Base-by-base conservation (phyloP, 2,888 invertebrate species). In the Orthosia incerta region DNA sequence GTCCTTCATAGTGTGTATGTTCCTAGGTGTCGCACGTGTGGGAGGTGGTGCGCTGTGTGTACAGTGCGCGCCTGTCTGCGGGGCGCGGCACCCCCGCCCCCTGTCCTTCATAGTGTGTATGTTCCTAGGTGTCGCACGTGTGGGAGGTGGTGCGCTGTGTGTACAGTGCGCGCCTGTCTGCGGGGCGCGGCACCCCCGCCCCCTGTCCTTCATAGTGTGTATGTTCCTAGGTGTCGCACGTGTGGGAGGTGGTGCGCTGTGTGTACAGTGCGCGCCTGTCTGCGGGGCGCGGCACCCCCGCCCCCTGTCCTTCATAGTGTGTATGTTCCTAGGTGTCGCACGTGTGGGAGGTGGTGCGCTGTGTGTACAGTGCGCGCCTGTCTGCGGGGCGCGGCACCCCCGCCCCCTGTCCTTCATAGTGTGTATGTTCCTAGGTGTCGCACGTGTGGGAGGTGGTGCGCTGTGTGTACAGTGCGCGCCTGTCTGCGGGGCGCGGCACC, bases 381-480 rank as follows among this genome's bases (percentile, higher is more conserved):
- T 84, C 79, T 1, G 67, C 80, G 4, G 59, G 90, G 86, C 76
- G 90, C 86, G 75, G 90, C 69, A 83, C 88, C 50, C 90, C 92
- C 74, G 84, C 91, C 69, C 87, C 90, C 57, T 16, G 4, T 16
- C 4, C 48, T 16, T 50, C 18, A 18, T 50, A 50, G 50, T 16
- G 7, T 57, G 18, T 16, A 12, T 2, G 16, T 39, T 39, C 13
- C 26, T 83, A 93, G 94, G 93, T 93, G 86, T 90, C 90, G 18
- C 95, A 95, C 92, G 95, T 95, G 90, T 95, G 95, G 95, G 92
- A 93, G 83, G 91, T 95, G 84, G 91, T 95, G 75, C 89, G 88
- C 20, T 89, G 89, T 79, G 91, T 91, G 91, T 94, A 91, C 90
- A 69, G 85, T 55, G 90, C 89, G 60, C 90, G 91, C 61, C 88